Conservation (phyloP, 1,140 invertebrate genomes). For the Cherax quadricarinatus region DNA sequence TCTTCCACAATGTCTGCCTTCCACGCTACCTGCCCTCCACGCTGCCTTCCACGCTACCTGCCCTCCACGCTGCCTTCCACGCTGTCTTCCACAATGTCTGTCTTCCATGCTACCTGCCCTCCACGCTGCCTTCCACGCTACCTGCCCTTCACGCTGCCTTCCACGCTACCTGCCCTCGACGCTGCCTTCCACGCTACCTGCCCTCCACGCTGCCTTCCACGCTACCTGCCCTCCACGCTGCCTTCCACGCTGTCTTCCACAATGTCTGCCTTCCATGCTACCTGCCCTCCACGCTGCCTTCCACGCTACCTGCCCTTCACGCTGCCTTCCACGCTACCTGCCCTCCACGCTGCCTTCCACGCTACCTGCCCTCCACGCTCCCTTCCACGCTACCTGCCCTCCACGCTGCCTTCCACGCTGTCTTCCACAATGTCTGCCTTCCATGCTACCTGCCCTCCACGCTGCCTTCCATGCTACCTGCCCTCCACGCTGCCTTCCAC, state of each 20-base stretch:
- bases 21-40: not conserved
- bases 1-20: not conserved
- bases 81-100: not conserved
- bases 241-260: not conserved
- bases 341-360: not conserved
- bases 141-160: not conserved
- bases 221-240: not conserved
- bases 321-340: not conserved
- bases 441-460: too few relatives aligned
- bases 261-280: too few relatives aligned
- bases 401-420: not conserved
- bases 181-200: not conserved
- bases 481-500: not conserved
- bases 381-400: not conserved
- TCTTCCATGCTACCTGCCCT: not conserved
- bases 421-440: not conserved
- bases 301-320: not conserved
- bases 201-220: not conserved
- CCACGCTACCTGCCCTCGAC: not conserved
- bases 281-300: not conserved
- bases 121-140: not conserved
- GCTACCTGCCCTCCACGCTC: not conserved
- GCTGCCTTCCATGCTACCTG: not conserved
- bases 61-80: not conserved
- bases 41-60: not conserved